Conservation (phyloP, 1,140 invertebrate species). For the Trinorchestia longiramus region DNA sequence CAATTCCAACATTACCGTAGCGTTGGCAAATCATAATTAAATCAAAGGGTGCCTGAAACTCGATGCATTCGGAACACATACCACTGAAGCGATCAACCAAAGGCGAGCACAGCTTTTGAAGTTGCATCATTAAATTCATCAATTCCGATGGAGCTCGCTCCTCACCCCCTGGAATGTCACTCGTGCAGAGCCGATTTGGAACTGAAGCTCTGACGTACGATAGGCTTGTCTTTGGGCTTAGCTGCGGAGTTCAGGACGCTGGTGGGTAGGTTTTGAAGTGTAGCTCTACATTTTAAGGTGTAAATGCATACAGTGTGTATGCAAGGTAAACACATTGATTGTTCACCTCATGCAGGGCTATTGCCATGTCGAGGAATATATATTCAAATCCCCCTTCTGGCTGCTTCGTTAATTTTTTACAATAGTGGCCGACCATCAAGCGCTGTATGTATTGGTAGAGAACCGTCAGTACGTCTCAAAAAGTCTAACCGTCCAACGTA, state of each 20-base stretch:
- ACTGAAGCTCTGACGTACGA: neutral
- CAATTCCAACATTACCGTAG: neutral
- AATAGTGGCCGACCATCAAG: neutral
- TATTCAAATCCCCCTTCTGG: neutral
- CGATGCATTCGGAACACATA: neutral
- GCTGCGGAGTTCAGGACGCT: neutral
- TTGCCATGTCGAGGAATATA: neutral
- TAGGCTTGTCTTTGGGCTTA: conserved; percentile 20
- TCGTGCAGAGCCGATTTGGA: neutral
- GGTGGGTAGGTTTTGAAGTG: neutral
- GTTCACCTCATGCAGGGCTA: neutral
- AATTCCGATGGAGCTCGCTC: neutral
- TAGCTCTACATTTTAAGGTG: neutral
- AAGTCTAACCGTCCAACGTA: neutral
- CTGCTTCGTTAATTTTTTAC: neutral
- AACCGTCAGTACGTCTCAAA: neutral
- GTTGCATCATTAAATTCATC: neutral
- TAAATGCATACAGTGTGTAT: neutral
- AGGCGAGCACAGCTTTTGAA: neutral
- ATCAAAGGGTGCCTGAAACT: neutral
- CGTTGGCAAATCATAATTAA: neutral
- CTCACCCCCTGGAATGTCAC: neutral
- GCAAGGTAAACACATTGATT: neutral
- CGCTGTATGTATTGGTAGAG: neutral
- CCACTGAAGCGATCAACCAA: neutral